A percentile compares a stretch with the other conserved stretches of the same genome.
Conservation (phyloP, 1,140 invertebrate species). For the Alviniconcha marisindica region DNA sequence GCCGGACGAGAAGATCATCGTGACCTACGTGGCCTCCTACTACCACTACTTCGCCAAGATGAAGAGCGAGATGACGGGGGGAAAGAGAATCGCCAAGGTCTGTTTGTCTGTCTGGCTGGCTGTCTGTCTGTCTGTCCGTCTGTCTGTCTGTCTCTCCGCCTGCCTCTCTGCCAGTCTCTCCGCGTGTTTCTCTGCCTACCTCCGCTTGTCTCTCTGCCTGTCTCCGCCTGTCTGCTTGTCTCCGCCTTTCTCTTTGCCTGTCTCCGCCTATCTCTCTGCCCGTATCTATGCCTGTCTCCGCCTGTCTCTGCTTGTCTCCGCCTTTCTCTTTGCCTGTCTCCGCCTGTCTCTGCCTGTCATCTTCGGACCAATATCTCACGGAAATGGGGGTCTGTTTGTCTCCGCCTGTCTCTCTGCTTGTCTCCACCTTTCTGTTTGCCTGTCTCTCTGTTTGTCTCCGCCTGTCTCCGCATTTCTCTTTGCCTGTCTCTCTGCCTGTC, state of each 20-base stretch:
- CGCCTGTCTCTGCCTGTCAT: too few species aligned
- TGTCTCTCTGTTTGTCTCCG: too few species aligned
- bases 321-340: too few species aligned
- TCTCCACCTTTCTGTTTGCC: too few species aligned
- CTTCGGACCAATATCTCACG: too few species aligned
- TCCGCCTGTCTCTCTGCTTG: too few species aligned
- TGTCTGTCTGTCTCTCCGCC: neutral
- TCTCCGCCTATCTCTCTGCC: neutral
- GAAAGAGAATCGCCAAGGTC: conserved; percentile 97
- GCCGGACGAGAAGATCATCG: conserved; percentile 98
- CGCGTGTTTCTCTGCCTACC: neutral
- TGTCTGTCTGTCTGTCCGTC: neutral
- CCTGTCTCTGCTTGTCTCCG: too few species aligned
- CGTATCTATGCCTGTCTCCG: neutral
- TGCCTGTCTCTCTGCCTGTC: too few species aligned
- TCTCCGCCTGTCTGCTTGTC: neutral
- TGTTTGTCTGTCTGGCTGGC: neutral
- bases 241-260: neutral
- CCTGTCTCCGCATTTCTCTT: too few species aligned
- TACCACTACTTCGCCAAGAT: conserved; percentile 99
- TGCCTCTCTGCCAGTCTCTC: neutral
- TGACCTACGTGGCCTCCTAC: conserved; percentile 99
- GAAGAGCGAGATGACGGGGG: conserved; percentile 99
- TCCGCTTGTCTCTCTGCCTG: neutral
- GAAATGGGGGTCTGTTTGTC: too few species aligned